Evolutionary conservation across 2,113 vertebrate species (phyloP).

Genomic region (Geococcyx californianus): DNA sequence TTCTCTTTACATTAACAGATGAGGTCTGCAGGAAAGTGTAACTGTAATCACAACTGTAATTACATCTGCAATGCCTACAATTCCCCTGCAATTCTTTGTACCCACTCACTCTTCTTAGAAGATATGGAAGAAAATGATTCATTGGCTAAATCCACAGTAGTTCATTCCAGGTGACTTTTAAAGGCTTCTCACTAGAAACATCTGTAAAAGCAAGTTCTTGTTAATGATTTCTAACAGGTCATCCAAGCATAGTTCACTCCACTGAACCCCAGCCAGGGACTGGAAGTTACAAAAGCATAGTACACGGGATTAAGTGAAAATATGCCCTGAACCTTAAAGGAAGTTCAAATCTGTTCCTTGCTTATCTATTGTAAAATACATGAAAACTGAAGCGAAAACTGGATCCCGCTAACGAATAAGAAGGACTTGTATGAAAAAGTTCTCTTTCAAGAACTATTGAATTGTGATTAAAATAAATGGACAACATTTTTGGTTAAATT

Average conservation of each 20-base stretch:
- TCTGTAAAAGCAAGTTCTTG: not conserved
- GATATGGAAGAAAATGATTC: not conserved
- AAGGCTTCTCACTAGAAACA: not conserved
- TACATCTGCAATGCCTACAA: not conserved
- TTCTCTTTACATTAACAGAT: not conserved
- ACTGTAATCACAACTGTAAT: not conserved
- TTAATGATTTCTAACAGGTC: constrained; percentile 48
- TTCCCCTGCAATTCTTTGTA: not conserved
- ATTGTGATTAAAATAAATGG: not conserved
- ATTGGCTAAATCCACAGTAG: not conserved
- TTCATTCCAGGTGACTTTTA: constrained; percentile 33
- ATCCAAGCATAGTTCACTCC: not conserved
- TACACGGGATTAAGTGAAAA: not conserved
- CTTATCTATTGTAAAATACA: not conserved
- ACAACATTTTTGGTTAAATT: not conserved
- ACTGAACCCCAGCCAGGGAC: not conserved
- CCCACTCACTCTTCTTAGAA: not conserved
- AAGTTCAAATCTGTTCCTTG: not conserved
- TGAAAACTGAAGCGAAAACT: not conserved
- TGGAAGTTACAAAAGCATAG: not conserved
- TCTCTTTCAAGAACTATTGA: not conserved
- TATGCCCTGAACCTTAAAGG: not conserved
- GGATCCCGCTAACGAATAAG: not conserved
- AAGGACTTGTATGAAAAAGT: not conserved
- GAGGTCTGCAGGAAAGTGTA: not conserved